A percentile compares a stretch with the other conserved stretches of the same genome.
These are phyloP conservation scores for Bombus confusus DNA, from an alignment of 1,140 invertebrate genomes.

Conservation along the genomic window DNA sequence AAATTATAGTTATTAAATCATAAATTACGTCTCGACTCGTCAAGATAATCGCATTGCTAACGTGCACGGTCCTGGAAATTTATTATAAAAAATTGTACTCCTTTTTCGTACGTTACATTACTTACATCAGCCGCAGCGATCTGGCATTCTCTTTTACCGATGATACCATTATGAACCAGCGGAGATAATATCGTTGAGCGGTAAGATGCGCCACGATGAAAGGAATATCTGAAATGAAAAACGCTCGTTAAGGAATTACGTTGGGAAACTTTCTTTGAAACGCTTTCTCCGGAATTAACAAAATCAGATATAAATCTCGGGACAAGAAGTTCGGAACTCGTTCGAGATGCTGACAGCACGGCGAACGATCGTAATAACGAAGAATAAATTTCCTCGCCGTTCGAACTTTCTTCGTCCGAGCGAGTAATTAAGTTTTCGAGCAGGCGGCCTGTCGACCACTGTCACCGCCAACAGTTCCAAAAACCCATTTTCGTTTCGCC, in stretches of 20 bases:
- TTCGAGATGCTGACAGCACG: conserved; percentile 15
- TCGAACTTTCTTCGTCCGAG: conserved; percentile 25
- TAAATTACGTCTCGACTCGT: not conserved
- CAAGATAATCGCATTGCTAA: not conserved
- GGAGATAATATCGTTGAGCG: not conserved
- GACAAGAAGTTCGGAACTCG: conserved; percentile 16
- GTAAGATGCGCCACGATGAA: not conserved
- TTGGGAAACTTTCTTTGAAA: not conserved
- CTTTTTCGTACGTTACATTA: not conserved
- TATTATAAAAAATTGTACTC: not conserved
- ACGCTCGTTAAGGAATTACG: conserved; percentile 28
- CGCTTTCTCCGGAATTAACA: conserved; percentile 11
- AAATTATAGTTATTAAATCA: not conserved
- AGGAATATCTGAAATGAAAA: conserved; percentile 11
- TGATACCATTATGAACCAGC: not conserved
- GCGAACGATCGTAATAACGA: conserved; percentile 33
- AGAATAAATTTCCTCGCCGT: conserved; percentile 31
- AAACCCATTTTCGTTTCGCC: conserved; percentile 6
- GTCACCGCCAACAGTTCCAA: conserved; percentile 26
- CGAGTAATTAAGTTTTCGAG: conserved; percentile 46
- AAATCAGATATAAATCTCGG: conserved; percentile 26
- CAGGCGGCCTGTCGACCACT: not conserved
- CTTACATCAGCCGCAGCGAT: not conserved
- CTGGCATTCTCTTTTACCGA: not conserved
- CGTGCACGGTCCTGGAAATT: not conserved